Base-by-base conservation (phyloP, 2,888 invertebrate genomes). In the Clusia tigrina region DNA sequence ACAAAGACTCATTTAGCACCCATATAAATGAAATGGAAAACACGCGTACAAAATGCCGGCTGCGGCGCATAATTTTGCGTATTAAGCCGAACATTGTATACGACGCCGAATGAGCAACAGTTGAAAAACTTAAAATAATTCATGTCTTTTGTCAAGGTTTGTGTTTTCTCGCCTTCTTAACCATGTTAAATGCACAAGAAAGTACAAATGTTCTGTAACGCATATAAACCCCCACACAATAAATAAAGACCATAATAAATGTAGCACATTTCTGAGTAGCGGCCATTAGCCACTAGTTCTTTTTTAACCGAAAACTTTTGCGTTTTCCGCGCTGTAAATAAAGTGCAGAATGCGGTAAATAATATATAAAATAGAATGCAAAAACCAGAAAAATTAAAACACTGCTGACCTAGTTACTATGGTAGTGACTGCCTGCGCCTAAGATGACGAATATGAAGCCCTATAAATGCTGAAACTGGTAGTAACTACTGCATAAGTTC, bases 401-500 rank as follows among this genome's bases (percentile, higher is more conserved):
- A 70, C 78, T 74, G 71, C 69, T 78, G 78, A 78, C 78, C 78
- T 70, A 79, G 74, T 79, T 78, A 70, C 70, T 70, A 65, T 69
- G 67, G 67, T 68, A 56, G 59, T 66, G 66, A 64, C 67, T 42
- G 53, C 24, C 26, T 5, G 22, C 23, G 51, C 24, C 37, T 51
- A 37, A n/a, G n/a, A n/a, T 32, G 26, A 55, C 32, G 32, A 24
- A n/a, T 25, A 20, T 65, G 74, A 76, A 76, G 69, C 73, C 76
- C 22, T 53, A 9, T 26, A 74, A 76, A 58, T 73, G 73, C 63
- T 25, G n/a, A 68, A 66, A 5, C 25, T 6, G 10, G 25, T 22
- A 22, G 53, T 53, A 3, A 53, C 53, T 53, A 18, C 25, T n/a
- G 18, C 52, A 64, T 68, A 68, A 68, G 75, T 76, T 77, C 72